Conservation (phyloP, 2,888 invertebrate species). For the Ophion ellenae region DNA sequence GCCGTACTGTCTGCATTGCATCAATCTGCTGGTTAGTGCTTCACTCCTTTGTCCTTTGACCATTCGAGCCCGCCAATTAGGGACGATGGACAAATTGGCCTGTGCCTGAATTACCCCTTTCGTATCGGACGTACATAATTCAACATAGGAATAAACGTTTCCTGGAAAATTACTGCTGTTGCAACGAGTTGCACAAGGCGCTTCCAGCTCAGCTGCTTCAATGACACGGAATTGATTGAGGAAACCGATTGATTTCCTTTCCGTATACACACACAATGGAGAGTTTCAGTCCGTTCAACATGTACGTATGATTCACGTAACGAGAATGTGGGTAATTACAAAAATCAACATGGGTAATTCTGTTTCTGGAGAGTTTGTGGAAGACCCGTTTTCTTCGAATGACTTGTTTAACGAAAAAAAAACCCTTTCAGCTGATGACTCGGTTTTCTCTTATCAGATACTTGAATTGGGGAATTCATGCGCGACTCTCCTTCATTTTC, state of each 20-base stretch:
- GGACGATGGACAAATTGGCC: slow-evolving; percentile 56
- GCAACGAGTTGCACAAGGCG: neutral
- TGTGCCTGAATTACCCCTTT: slow-evolving; percentile 12
- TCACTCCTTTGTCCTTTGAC: slow-evolving; percentile 57
- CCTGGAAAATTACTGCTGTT: slow-evolving; percentile 1
- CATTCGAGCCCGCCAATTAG: slow-evolving; percentile 60
- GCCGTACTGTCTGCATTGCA: slow-evolving; percentile 36
- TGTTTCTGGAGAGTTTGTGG: neutral
- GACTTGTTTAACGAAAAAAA: neutral
- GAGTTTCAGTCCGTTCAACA: neutral
- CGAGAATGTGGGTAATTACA: neutral
- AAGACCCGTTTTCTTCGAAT: neutral
- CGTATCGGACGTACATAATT: slow-evolving; percentile 18
- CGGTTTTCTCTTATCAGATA: no score
- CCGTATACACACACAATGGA: neutral
- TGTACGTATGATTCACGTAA: neutral
- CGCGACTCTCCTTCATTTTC: no score
- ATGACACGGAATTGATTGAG: neutral
- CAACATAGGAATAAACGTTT: slow-evolving; percentile 3
- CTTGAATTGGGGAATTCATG: no score
- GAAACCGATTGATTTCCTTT: neutral
- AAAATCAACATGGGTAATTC: neutral
- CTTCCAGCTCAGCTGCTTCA: neutral
- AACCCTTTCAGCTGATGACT: neutral
- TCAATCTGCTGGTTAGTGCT: slow-evolving; percentile 46